Evolutionary conservation across 30 jellyfish, hydroid and myxozoan genomes (phyloP), one percentile per base, ranked within the genome.

Genomic region (Calvadosia cruxmelitensis): DNA sequence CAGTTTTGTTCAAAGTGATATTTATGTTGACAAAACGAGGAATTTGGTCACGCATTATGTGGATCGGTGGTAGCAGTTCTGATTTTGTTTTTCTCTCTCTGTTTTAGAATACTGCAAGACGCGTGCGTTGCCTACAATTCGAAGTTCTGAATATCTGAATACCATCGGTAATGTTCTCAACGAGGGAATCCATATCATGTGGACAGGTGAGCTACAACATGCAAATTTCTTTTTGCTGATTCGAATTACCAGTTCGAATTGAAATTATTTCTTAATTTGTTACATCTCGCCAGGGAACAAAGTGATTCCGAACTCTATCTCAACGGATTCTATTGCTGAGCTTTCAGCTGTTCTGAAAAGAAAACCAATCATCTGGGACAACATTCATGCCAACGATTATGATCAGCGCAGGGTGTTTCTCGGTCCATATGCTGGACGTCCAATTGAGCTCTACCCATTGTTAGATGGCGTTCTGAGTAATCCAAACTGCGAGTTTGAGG

Each of bases 401-500:
- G 99, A 92, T 64, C 92, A 84, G 66, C 71, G 99, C 34, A 80
- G 95, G 15, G 94, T 92, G 31, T 92, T 92, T 70, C 83, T 92
- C 33, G 99, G 99, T 1, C 99, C 99, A 7, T 92, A 83, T 75
- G 72, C 85, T 30, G 95, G 95, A 12, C 78, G 99, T 62, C 94
- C 94, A 7, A 51, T 71, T 7, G 94, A 92, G 68, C 90, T 92
- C 16, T 92, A 78, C 69, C 68, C 70, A 23, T 57, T 63, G 29
- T 35, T 76, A 67, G 67, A 77, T 53, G 99, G 99, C 27, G 83
- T 92, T 3, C 82, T 92, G 3, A 78, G 92, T 25, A 92, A 92
- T 64, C 99, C 99, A n/a, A 92, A 92, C 71, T 92, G 99, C 66
- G 95, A 92, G 67, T 92, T 74, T 83, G 99, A 92, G 68, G 90